Percentiles rank a stretch among this genome's conserved stretches.
These are phyloP conservation scores for Pachliopta kotzebuea DNA, from an alignment of 2,888 invertebrate species.

Conservation along the genomic window DNA sequence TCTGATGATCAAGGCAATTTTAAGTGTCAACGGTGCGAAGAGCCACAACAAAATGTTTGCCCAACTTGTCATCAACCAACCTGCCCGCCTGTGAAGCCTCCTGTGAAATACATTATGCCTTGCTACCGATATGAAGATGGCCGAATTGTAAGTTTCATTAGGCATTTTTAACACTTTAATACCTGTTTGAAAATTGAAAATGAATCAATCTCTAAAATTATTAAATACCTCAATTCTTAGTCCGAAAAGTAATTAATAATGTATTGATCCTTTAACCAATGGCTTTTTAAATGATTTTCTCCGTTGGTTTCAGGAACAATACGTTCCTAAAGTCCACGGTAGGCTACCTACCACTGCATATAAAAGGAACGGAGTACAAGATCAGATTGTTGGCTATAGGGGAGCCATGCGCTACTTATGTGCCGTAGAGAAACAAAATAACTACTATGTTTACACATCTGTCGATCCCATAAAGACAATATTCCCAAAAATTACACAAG, in stretches of 20 bases:
- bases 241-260: not conserved
- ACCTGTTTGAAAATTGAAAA: not conserved
- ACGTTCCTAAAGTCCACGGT: conserved; percentile 67
- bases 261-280: conserved; percentile 42
- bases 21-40: conserved; percentile 14
- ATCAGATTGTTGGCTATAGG: conserved; percentile 68
- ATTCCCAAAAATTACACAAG: conserved; percentile 57
- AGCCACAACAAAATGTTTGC: conserved; percentile 29
- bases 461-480: conserved; percentile 56
- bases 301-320: conserved; percentile 74
- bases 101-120: conserved; percentile 65
- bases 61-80: conserved; percentile 36
- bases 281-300: conserved; percentile 29
- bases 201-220: too few relatives aligned
- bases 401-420: conserved; percentile 64
- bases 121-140: conserved; percentile 75
- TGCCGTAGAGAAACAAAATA: conserved; percentile 38
- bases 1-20: conserved; percentile 32
- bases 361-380: conserved; percentile 67
- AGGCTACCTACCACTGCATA: conserved; percentile 64
- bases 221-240: too few relatives aligned
- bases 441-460: conserved; percentile 49
- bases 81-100: conserved; percentile 34
- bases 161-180: not conserved
- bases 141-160: conserved; percentile 61